These are phyloP conservation scores for Masnerella sp. DNA, from an alignment of 2,888 invertebrate genomes.

Conservation along the genomic window DNA sequence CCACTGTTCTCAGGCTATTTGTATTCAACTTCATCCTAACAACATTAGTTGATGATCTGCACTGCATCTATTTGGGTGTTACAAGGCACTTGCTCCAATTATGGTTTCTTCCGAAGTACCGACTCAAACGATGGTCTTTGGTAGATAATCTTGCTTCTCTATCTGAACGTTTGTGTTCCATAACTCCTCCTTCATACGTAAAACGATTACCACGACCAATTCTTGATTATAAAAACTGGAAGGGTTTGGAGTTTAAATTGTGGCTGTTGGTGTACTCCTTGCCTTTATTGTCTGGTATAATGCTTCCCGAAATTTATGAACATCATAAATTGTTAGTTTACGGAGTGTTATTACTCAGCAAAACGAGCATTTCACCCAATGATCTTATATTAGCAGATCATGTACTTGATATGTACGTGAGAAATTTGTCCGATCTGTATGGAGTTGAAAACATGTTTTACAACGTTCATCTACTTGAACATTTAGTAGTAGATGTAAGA, in stretches of 20 bases:
- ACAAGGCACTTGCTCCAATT: slow-evolving; percentile 2
- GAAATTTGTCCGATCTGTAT: neutral
- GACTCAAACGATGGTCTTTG: slow-evolving; percentile 5
- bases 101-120: too few species aligned
- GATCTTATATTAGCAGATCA: neutral
- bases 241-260: slow-evolving; percentile 9
- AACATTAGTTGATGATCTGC: too few species aligned
- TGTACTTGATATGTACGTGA: slow-evolving; percentile 3
- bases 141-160: neutral
- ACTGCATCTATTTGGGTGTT: too few species aligned
- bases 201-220: slow-evolving; percentile 8
- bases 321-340: slow-evolving; percentile 8
- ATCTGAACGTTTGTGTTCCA: neutral
- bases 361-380: neutral
- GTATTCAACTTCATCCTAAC: too few species aligned
- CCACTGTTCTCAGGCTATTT: too few species aligned
- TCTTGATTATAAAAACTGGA: neutral
- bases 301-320: neutral
- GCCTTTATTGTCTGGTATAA: neutral
- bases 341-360: slow-evolving; percentile 1
- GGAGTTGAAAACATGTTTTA: neutral
- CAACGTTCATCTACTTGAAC: slow-evolving; percentile 1
- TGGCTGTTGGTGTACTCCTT: slow-evolving; percentile 10
- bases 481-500: neutral
- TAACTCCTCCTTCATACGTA: slow-evolving; percentile 7